Percentiles rank a stretch among this genome's conserved stretches.
Conservation (phyloP, 2,113 vertebrate species). For the Cryptomyrus ogoouensis region DNA sequence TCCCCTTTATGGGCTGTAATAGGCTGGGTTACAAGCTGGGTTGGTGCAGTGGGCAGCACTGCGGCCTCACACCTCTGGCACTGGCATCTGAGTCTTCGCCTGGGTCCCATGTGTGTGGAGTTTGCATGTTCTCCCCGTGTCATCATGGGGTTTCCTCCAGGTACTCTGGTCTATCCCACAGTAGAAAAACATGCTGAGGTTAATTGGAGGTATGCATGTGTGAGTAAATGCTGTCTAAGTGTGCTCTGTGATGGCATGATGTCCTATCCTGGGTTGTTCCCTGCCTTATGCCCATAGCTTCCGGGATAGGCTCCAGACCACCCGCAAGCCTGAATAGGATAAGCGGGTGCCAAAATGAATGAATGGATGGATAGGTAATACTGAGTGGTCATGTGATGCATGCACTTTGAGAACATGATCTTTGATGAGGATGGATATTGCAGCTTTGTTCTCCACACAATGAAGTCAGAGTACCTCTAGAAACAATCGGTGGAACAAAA, state of each 20-base stretch:
- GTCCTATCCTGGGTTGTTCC: not conserved
- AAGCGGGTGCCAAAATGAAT: not conserved
- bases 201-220: not conserved
- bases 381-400: not conserved
- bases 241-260: not conserved
- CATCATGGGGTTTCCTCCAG: not conserved
- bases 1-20: too few species aligned
- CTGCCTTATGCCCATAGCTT: not conserved
- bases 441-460: not conserved
- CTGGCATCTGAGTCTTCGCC: not conserved
- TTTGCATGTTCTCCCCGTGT: not conserved
- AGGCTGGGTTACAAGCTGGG: too few species aligned
- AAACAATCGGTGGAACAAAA: not conserved
- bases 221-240: not conserved
- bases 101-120: not conserved
- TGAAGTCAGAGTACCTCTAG: not conserved
- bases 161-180: not conserved
- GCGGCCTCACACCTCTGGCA: not conserved
- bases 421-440: not conserved
- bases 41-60: not conserved
- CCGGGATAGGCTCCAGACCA: too few species aligned
- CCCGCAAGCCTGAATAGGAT: not conserved
- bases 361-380: not conserved
- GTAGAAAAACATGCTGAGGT: not conserved
- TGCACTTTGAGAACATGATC: not conserved